Conservation (phyloP, 1,140 invertebrate genomes). For the Nymphalis io region DNA sequence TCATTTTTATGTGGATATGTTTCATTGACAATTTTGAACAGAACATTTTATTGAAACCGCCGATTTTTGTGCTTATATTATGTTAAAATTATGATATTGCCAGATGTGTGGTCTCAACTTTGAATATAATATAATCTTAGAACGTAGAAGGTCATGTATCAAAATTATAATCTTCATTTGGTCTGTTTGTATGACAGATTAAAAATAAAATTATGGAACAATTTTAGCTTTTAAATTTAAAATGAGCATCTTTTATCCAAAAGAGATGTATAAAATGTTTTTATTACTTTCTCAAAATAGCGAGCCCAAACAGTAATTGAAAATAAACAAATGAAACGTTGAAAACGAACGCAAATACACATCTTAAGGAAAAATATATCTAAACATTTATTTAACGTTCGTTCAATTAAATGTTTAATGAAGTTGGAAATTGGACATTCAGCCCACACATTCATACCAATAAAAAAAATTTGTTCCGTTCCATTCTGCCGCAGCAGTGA, state of each 20-base stretch:
- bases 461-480: neutral
- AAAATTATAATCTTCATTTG: no score
- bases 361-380: neutral
- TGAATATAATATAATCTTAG: no score
- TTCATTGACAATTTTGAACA: neutral
- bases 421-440: neutral
- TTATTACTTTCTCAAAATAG: neutral
- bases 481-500: neutral
- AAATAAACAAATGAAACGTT: slow-evolving; percentile 12
- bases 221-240: neutral
- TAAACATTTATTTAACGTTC: no score
- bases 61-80: no score
- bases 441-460: neutral
- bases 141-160: no score
- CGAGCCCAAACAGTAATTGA: neutral
- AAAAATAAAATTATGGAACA: no score
- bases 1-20: neutral
- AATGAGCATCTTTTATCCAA: slow-evolving; percentile 3
- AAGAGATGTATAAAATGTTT: neutral
- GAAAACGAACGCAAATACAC: slow-evolving; percentile 5
- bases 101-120: no score
- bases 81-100: no score
- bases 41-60: neutral
- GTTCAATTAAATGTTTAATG: neutral
- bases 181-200: no score